A percentile compares a stretch with the other conserved stretches of the same genome.
These are phyloP conservation scores for Hemistola chrysoprasaria DNA, from an alignment of 2,888 invertebrate genomes.

Conservation along the genomic window DNA sequence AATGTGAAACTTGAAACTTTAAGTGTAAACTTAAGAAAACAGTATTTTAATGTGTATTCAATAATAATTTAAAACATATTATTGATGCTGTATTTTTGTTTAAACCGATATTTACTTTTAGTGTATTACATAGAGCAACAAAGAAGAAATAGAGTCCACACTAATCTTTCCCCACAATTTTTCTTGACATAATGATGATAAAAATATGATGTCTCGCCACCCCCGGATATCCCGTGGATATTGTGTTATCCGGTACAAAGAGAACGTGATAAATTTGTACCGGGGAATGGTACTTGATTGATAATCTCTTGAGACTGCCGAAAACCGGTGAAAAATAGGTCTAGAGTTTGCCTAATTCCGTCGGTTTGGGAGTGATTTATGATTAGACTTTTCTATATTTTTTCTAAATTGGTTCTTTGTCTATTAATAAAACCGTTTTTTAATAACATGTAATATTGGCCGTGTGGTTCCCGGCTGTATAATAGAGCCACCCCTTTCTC, in stretches of 20 bases:
- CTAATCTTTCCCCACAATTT: conserved; percentile 38
- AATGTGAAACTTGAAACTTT: too few relatives aligned
- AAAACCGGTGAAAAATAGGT: conserved; percentile 19
- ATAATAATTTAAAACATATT: too few relatives aligned
- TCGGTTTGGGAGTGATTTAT: neutral
- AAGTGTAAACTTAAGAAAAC: too few relatives aligned
- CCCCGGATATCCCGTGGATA: conserved; percentile 80
- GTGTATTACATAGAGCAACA: too few relatives aligned
- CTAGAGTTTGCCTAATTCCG: conserved; percentile 5
- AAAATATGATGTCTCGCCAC: conserved; percentile 78
- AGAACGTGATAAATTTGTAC: conserved; percentile 78
- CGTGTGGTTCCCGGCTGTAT: too few relatives aligned
- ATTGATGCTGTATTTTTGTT: too few relatives aligned
- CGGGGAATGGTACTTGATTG: conserved; percentile 73
- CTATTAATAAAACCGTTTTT: too few relatives aligned
- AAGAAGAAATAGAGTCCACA: conserved; percentile 34
- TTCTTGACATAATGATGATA: conserved; percentile 79
- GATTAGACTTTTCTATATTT: too few relatives aligned
- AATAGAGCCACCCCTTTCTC: too few relatives aligned
- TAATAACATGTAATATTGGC: too few relatives aligned
- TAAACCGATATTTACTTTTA: neutral
- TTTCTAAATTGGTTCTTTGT: too few relatives aligned
- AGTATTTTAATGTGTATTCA: too few relatives aligned
- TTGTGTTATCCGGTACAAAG: conserved; percentile 78
- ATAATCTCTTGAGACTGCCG: conserved; percentile 52